Percentiles rank a stretch among this genome's conserved stretches.
Conservation (phyloP, 2,797 vertebrate genomes). For the Catostomus latipinnis region DNA sequence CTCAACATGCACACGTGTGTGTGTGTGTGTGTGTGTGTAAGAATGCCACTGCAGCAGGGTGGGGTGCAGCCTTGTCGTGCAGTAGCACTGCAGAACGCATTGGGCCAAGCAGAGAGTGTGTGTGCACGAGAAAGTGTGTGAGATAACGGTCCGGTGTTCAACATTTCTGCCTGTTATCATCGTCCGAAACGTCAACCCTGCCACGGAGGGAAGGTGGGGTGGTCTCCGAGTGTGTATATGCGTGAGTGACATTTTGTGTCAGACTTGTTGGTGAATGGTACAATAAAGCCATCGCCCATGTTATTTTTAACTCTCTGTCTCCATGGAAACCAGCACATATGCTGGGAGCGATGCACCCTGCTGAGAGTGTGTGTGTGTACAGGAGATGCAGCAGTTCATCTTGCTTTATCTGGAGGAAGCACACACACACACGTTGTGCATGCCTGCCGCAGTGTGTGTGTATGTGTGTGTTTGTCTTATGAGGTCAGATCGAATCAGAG, state of each 20-base stretch:
- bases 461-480: constrained; percentile 29
- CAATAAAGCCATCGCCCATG: constrained; percentile 82
- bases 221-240: constrained; percentile 39
- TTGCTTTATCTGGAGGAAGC: constrained; percentile 49
- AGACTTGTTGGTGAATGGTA: constrained; percentile 79
- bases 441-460: constrained; percentile 48
- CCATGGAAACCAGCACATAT: constrained; percentile 83
- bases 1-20: constrained; percentile 34
- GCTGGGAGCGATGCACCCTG: constrained; percentile 72
- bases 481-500: constrained; percentile 34
- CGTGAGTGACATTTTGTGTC: constrained; percentile 61
- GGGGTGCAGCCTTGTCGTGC: constrained; percentile 58
- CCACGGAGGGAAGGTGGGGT: constrained; percentile 49
- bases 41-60: constrained; percentile 62
- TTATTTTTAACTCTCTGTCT: constrained; percentile 86
- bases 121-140: background rate
- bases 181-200: constrained; percentile 45
- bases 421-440: constrained; percentile 20
- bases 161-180: constrained; percentile 34
- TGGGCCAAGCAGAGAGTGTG: constrained; percentile 37
- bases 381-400: constrained; percentile 54
- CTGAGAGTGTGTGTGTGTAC: constrained; percentile 61
- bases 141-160: constrained; percentile 22
- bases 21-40: constrained; percentile 22
- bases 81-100: constrained; percentile 60